These are phyloP conservation scores for Brenthis daphne DNA, from an alignment of 2,888 invertebrate genomes.

Conservation along the genomic window DNA sequence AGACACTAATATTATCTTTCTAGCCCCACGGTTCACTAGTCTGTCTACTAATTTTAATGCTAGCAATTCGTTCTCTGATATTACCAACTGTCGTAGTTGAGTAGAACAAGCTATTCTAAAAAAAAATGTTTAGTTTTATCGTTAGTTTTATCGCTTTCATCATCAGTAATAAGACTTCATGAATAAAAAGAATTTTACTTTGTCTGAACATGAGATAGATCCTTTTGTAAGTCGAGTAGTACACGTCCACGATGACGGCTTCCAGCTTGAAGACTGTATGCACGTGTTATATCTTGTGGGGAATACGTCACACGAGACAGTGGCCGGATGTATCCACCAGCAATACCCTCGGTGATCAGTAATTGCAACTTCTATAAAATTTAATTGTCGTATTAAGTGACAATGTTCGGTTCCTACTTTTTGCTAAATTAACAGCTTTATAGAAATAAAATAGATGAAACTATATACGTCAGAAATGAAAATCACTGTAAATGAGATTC, in stretches of 20 bases:
- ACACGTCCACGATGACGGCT: constrained; percentile 58
- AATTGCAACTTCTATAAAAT: constrained; percentile 45
- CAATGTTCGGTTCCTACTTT: no score
- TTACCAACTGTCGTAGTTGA: constrained; percentile 47
- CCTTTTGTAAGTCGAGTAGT: constrained; percentile 48
- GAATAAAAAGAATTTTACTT: constrained; percentile 38
- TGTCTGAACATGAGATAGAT: constrained; percentile 29
- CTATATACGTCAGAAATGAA: no score
- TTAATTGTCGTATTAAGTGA: no score
- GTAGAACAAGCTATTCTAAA: constrained; percentile 48
- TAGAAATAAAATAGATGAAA: neutral
- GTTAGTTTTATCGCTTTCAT: neutral
- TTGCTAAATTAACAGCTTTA: no score
- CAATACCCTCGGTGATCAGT: constrained; percentile 56
- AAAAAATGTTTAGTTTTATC: constrained; percentile 6
- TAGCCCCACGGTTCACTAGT: constrained; percentile 53
- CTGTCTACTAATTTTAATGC: constrained; percentile 50
- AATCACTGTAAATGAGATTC: no score
- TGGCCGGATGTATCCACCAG: constrained; percentile 57
- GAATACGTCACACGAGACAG: constrained; percentile 53
- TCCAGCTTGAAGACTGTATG: constrained; percentile 53
- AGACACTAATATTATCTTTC: constrained; percentile 47
- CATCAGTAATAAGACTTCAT: no score
- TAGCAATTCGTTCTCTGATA: constrained; percentile 48
- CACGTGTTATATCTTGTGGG: constrained; percentile 50